Percentiles rank a stretch among this genome's conserved stretches.
Evolutionary conservation across 2,113 vertebrate genomes (phyloP).

Genomic region (Dipodomys merriami): DNA sequence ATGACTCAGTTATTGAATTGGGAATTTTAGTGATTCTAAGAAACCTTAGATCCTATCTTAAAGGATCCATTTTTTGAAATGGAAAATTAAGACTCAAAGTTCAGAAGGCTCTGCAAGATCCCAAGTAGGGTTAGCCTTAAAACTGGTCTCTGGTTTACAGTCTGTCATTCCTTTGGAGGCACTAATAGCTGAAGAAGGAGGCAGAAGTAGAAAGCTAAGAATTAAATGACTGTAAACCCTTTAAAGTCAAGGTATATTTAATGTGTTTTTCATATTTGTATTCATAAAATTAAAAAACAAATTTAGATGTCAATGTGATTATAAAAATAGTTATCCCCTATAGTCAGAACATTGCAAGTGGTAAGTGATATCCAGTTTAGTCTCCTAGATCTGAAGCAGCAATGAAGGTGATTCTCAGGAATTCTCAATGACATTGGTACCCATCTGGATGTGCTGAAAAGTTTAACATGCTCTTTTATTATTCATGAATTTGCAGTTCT

Average conservation of each 20-base stretch:
- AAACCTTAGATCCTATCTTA: background rate
- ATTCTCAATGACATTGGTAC: constrained; percentile 73
- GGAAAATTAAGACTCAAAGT: background rate
- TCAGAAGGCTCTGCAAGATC: background rate
- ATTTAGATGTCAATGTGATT: background rate
- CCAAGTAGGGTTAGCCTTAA: background rate
- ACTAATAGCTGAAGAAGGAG: background rate
- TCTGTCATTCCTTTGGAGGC: background rate
- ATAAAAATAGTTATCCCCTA: constrained; percentile 41
- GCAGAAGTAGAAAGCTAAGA: background rate
- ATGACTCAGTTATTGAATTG: background rate
- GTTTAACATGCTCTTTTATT: constrained; percentile 74
- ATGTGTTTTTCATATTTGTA: background rate
- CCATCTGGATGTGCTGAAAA: constrained; percentile 70
- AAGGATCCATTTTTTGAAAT: constrained; percentile 29
- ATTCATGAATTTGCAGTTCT: constrained; percentile 77
- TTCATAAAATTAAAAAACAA: constrained; percentile 53
- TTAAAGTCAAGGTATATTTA: constrained; percentile 47
- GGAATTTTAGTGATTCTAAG: background rate
- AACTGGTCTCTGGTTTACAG: background rate
- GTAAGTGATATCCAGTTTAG: background rate
- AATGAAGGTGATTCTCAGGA: constrained; percentile 65
- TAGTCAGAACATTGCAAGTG: background rate
- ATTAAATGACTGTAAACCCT: background rate
- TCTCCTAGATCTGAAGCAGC: constrained; percentile 35